Conservation (phyloP, 2,113 vertebrate species). For the Sminthopsis crassicaudata region DNA sequence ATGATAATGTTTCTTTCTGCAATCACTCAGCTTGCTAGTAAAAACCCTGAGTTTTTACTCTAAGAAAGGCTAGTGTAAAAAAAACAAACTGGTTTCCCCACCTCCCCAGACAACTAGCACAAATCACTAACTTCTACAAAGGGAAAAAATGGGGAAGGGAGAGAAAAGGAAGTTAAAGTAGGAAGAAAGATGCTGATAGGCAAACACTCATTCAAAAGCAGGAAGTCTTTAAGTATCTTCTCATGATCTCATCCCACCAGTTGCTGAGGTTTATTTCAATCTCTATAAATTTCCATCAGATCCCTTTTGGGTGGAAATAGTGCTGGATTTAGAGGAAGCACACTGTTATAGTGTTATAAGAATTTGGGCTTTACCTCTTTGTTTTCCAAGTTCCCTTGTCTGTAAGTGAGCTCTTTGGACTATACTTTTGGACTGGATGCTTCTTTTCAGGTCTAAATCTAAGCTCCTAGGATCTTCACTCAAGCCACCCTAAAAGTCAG, state of each 20-base stretch:
- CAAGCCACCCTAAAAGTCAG: too few species aligned
- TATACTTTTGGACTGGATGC: too few species aligned
- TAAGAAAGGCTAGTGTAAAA: neutral
- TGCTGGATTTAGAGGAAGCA: neutral
- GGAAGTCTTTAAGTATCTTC: neutral
- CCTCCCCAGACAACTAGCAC: neutral
- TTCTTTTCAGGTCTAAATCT: too few species aligned
- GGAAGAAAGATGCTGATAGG: neutral
- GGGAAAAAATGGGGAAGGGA: neutral
- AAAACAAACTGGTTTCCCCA: neutral
- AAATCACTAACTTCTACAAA: constrained; percentile 9
- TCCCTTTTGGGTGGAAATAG: neutral
- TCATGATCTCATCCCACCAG: neutral
- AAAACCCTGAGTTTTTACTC: neutral
- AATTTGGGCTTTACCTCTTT: neutral
- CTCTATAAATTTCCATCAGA: neutral
- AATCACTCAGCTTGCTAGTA: neutral
- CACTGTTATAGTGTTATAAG: too few species aligned
- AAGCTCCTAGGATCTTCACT: neutral
- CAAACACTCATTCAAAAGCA: neutral
- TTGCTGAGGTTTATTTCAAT: neutral
- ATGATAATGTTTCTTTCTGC: neutral
- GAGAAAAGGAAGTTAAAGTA: neutral
- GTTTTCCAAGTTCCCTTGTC: too few species aligned
- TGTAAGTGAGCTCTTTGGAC: too few species aligned